Base-by-base conservation (phyloP, 2,888 invertebrate species). In the Crossocerus cetratus region DNA sequence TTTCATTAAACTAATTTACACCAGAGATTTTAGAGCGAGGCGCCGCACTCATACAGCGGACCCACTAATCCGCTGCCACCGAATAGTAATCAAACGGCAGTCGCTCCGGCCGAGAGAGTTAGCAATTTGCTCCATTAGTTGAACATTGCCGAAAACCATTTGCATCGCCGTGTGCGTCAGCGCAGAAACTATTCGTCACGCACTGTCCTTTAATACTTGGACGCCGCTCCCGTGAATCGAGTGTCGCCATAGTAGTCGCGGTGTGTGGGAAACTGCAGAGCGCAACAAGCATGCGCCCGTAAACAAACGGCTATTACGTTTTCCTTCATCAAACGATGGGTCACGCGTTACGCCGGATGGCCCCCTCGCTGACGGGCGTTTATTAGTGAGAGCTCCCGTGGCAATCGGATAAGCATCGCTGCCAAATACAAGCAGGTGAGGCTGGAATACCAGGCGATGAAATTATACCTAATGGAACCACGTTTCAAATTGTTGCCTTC, bases 121-220 rank as follows among this genome's bases (percentile, higher is more conserved):
- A 77, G 80, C 83, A 80, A 75, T 83, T 80, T 66, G 58, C 56
- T 61, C 75, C 66, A 83, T 80, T 76, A 81, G 78, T 74, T 70
- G 74, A 70, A 77, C 74, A 78, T 76, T 78, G 74, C 65, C 63
- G 66, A 13, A 4, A 16, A 2, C 16, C 14, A 16, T 49, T 14
- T 49, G n/a, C 4, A 5, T 49, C 49, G 14, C 16, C n/a, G n/a
- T 13, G 14, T 16, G 4, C 49, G 8, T 16, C 43, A 65, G n/a
- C 49, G 59, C 14, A 32, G 53, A 45, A 69, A 54, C 68, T 63
- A 63, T 66, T 64, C 54, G 61, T 22, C 32, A 20, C 3, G 14
- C n/a, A 22, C 21, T 60, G 57, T 32, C 57, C 61, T 74, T 67
- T 64, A 76, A 74, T 76, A 70, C 69, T 76, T 70, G 55, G 20